These are phyloP conservation scores for Rhinoraja longicauda DNA, from an alignment of 2,797 vertebrate genomes.

Conservation along the genomic window DNA sequence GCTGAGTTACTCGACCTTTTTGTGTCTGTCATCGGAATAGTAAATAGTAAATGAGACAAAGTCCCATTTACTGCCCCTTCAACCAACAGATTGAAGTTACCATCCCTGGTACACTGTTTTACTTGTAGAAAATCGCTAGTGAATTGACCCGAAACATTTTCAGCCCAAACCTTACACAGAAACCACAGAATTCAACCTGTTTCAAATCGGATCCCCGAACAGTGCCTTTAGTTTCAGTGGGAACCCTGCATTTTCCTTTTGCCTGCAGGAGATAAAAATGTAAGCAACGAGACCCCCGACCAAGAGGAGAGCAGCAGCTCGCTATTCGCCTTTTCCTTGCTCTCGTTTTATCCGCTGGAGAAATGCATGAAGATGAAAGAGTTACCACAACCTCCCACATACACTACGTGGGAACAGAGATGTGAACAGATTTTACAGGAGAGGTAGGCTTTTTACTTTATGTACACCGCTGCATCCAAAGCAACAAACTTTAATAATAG, in stretches of 20 bases:
- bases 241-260: neutral
- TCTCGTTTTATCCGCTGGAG: slow-evolving; percentile 46
- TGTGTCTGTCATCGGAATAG: too few species aligned
- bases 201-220: neutral
- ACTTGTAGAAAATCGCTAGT: neutral
- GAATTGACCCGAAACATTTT: neutral
- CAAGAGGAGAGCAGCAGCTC: slow-evolving; percentile 31
- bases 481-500: neutral
- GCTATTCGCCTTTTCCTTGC: slow-evolving; percentile 56
- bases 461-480: neutral
- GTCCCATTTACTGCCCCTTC: neutral
- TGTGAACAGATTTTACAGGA: slow-evolving; percentile 51
- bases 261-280: slow-evolving; percentile 43
- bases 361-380: slow-evolving; percentile 42
- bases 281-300: neutral
- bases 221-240: neutral
- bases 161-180: neutral
- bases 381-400: neutral
- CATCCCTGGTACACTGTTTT: neutral
- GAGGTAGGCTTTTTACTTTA: slow-evolving; percentile 46
- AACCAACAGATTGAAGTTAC: neutral
- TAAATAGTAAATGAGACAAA: neutral
- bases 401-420: slow-evolving; percentile 48
- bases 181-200: neutral
- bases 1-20: too few species aligned